Evolutionary conservation across 2,888 invertebrate genomes (phyloP), one percentile per base, ranked within the genome.

Genomic region (Platycnemis pennipes): DNA sequence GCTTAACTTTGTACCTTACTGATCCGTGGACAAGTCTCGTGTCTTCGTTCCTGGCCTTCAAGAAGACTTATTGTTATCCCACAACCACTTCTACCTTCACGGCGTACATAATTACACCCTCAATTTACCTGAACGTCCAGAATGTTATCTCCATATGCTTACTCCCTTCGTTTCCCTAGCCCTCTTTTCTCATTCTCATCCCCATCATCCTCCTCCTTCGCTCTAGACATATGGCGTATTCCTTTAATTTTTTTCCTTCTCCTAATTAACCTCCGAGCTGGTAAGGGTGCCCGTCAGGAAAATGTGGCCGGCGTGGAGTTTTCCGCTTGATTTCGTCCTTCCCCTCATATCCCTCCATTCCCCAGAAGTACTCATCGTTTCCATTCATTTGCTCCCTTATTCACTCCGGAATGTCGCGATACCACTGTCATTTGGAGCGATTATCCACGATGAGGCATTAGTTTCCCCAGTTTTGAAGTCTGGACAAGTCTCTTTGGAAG

Each of bases 101-200:
- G n/a, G 63, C 63, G 63, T 63, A 26, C 26, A 63, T 63, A 63
- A 63, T 63, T 63, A 63, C 63, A n/a, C 63, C 26, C 26, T 26
- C 63, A 63, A 22, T 63, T 63, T 8, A 22, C 63, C 63, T 7
- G 53, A 3, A 13, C 53, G 1, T 53, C 53, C 53, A n/a, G 63
- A 63, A 63, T 63, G 63, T 63, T 63, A 63, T 63, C 19, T 63
- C 63, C 63, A 63, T 63, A 63, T 63, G 63, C 63, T 63, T 63
- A 63, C 63, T 2, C 26, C 63, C 7, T n/a, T 22, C 63, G 5
- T n/a, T 63, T 26, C 63, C 22, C 26, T 26, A 63, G 63, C 63
- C 63, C 19, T 53, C 53, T 53, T 53, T 53, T 63, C 63, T 63
- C 26, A 7, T 63, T 63, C 26, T 63, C 63, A 63, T 63, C 63